These are phyloP conservation scores for Heliconius congener DNA, from an alignment of 1,140 invertebrate genomes.

Conservation along the genomic window DNA sequence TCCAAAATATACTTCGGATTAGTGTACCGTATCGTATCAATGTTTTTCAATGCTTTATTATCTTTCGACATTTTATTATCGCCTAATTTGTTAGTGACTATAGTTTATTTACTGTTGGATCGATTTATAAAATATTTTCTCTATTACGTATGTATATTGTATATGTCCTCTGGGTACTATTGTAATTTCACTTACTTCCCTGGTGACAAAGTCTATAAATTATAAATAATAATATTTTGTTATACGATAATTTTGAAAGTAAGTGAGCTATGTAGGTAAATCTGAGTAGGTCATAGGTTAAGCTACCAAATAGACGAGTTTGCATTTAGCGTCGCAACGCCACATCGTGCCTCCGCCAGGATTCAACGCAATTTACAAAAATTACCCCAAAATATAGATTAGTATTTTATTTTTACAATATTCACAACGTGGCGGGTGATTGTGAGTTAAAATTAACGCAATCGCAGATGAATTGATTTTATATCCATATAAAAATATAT, in stretches of 20 bases:
- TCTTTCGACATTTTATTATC: constrained; percentile 50
- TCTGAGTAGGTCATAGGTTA: constrained; percentile 51
- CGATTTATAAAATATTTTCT: constrained; percentile 37
- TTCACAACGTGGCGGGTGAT: not conserved
- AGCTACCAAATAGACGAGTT: constrained; percentile 66
- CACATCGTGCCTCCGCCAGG: constrained; percentile 70
- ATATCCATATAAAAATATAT: constrained; percentile 18
- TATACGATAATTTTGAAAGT: constrained; percentile 48
- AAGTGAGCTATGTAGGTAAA: constrained; percentile 1
- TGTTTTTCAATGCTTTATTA: constrained; percentile 51
- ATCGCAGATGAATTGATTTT: constrained; percentile 8
- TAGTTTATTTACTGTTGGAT: constrained; percentile 59
- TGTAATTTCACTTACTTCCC: not conserved
- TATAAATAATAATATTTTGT: constrained; percentile 36
- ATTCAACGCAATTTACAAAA: not conserved
- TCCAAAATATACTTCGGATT: constrained; percentile 55
- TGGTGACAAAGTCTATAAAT: constrained; percentile 31
- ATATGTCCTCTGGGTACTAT: constrained; percentile 1
- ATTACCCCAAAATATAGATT: not conserved
- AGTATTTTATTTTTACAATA: not conserved
- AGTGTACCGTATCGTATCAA: constrained; percentile 56
- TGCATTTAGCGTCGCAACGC: constrained; percentile 72
- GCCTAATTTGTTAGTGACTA: constrained; percentile 42
- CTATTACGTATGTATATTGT: constrained; percentile 25
- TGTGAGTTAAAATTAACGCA: not conserved